Evolutionary conservation across 2,888 invertebrate species (phyloP).

Genomic region (Labia minor): DNA sequence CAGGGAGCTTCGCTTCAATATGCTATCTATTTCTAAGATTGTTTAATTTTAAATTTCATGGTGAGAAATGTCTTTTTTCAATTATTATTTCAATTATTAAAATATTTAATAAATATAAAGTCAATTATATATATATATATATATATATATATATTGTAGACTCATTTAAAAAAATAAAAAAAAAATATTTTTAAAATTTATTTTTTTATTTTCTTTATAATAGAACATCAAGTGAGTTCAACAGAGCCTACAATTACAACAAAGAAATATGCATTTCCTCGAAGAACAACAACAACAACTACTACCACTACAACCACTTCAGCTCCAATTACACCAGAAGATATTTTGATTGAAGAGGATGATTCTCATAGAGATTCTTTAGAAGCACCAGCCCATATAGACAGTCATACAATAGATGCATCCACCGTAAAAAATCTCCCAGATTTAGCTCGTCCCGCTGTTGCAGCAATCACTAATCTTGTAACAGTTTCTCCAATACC

Average conservation of each 20-base stretch:
- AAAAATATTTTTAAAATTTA: too few species aligned
- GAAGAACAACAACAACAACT: not conserved
- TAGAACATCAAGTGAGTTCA: too few species aligned
- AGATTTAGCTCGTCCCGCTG: slow-evolving; percentile 31
- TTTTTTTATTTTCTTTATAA: too few species aligned
- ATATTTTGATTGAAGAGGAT: slow-evolving; percentile 15
- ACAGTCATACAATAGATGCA: slow-evolving; percentile 16
- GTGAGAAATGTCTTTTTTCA: too few species aligned
- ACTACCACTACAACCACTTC: not conserved
- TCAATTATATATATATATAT: too few species aligned
- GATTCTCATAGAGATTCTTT: not conserved
- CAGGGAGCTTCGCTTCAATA: too few species aligned
- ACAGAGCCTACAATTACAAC: not conserved
- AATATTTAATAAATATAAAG: too few species aligned
- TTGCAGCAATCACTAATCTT: slow-evolving; percentile 31
- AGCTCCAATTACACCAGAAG: not conserved
- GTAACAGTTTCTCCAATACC: slow-evolving; percentile 28
- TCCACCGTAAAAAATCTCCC: slow-evolving; percentile 23
- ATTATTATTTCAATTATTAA: too few species aligned
- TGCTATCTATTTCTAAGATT: too few species aligned
- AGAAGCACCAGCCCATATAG: not conserved
- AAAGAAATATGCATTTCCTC: not conserved
- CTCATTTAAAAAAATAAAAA: too few species aligned
- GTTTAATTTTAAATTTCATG: too few species aligned
- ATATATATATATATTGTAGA: too few species aligned